Base-by-base conservation (phyloP, 2,113 vertebrate genomes). In the Myrmophylax atrothorax region DNA sequence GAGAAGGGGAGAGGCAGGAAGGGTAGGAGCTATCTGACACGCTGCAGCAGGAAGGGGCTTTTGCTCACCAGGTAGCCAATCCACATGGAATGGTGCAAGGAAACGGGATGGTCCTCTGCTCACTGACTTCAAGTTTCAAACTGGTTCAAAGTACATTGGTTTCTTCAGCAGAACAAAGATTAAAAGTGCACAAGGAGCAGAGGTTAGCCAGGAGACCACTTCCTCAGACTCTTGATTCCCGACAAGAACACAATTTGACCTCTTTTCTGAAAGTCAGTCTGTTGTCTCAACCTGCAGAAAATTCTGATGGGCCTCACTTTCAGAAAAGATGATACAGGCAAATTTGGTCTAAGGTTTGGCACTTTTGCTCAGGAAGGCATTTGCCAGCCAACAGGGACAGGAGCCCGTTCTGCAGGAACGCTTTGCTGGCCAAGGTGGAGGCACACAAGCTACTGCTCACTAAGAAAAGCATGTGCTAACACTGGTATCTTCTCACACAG, bases 141-240 rank as follows among this genome's bases (percentile, higher is more conserved):
- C 60, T 49, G 40, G 35, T 84, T 86, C 81, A 38, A 72, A 87
- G 63, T 29, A 24, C 3, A 49, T 46, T 56, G 90, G 83, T 77
- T 94, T 96, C 89, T 94, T 97, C 93, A 74, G 92, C 76, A 89
- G 87, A 92, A 88, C 17, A 69, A 92, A 92, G 84, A 91, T 42
- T 24, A 79, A 96, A 96, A 97, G 96, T 95, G 96, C 97, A 96
- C 88, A 33, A 69, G 78, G 88, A 94, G 90, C 94, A 90, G 79
- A 95, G 88, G 79, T 74, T 62, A 55, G 76, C 66, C 90, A 81
- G 69, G 72, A 93, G 83, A 53, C 14, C 44, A 4, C 35, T 64
- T 62, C 86, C 85, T 84, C 72, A 42, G 70, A 16, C 81, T 76
- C 67, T 5, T 24, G 62, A 40, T 24, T 44, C 33, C 74, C 84